phyloP scores from a whole-genome alignment of 2,888 invertebrate species.

The Lasius fuliginosus region DNA sequence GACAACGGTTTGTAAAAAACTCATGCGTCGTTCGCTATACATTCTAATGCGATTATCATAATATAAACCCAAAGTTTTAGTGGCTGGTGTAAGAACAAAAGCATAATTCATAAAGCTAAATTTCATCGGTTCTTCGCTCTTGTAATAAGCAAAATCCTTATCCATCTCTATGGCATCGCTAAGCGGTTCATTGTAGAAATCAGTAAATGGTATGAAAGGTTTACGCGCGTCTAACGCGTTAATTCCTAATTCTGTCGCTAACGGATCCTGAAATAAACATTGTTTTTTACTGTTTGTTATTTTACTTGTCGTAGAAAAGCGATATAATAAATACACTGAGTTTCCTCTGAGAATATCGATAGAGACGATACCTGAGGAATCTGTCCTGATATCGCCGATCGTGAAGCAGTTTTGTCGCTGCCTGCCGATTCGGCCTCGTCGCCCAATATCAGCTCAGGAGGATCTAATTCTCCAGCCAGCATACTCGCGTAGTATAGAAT shows the following conservation, averaged over 20 bases:
- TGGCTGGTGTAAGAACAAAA: constrained; percentile 96
- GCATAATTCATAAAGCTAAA: constrained; percentile 97
- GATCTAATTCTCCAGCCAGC: constrained; percentile 93
- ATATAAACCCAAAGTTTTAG: constrained; percentile 96
- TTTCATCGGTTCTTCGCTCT: constrained; percentile 89
- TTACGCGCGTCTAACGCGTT: constrained; percentile 93
- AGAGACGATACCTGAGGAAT: constrained; percentile 73
- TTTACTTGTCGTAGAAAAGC: background rate
- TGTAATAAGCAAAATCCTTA: constrained; percentile 96
- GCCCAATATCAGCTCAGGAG: constrained; percentile 88
- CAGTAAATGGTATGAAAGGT: constrained; percentile 94
- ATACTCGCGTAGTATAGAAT: constrained; percentile 96
- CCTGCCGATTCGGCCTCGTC: constrained; percentile 87
- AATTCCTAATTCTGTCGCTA: constrained; percentile 92
- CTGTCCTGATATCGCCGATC: constrained; percentile 64
- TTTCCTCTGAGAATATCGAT: background rate
- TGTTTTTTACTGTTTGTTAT: background rate
- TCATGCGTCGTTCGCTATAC: constrained; percentile 96
- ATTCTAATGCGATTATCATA: constrained; percentile 98
- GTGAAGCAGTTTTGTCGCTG: constrained; percentile 77
- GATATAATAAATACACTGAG: background rate
- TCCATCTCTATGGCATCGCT: constrained; percentile 98
- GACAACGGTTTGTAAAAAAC: constrained; percentile 93
- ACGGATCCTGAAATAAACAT: constrained; percentile 84
- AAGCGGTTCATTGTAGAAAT: constrained; percentile 97